Evolutionary conservation across 2,888 invertebrate species (phyloP), one percentile per base, ranked within the genome.

Genomic region (Tetropium fuscum): DNA sequence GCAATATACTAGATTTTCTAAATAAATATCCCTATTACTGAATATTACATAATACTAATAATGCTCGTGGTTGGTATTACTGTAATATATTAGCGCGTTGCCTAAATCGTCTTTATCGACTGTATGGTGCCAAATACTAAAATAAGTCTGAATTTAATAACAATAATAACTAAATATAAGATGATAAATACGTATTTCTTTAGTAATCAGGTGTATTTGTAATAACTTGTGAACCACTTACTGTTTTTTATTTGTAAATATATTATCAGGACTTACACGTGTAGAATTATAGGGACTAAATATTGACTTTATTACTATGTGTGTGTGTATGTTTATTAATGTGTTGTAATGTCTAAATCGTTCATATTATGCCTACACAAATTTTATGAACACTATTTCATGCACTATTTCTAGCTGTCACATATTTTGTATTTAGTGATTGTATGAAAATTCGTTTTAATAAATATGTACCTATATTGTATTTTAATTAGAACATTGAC

Each of bases 21-120:
- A n/a, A n/a, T n/a, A n/a, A n/a, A n/a, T n/a, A n/a, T n/a, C n/a
- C n/a, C n/a, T n/a, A n/a, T n/a, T n/a, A n/a, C n/a, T n/a, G n/a
- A n/a, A 27, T 49, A 10, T 51, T 51, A 51, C 40, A 18, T 27
- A 40, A 19, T 51, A 40, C 25, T 25, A 53, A 53, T 10, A 20
- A 7, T 44, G 53, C 54, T 54, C 54, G 54, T 54, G 54, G 32
- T 44, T 54, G 44, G 32, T 44, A 44, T 34, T 43, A 34, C 10
- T 8, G 40, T 40, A 54, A 34, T 36, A 25, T n/a, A n/a, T n/a
- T n/a, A n/a, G n/a, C n/a, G n/a, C n/a, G n/a, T n/a, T n/a, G n/a
- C n/a, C n/a, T 44, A 4, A 54, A 5, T 54, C 30, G 7, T 15
- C 2, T 32, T 10, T 8, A 11, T 30, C 15, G 34, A 34, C 34